Evolutionary conservation across 2,888 invertebrate species (phyloP).

Genomic region (Coleophora flavipennella): DNA sequence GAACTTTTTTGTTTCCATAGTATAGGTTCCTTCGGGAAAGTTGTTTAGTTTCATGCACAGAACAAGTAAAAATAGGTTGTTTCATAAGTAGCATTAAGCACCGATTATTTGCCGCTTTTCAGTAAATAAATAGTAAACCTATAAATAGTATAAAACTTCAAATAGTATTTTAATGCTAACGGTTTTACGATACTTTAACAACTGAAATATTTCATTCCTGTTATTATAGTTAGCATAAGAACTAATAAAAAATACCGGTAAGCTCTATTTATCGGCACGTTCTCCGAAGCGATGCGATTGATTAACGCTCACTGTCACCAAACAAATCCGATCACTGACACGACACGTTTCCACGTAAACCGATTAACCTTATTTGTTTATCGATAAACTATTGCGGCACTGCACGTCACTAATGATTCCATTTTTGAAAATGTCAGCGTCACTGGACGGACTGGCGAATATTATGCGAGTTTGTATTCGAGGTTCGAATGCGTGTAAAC

Average conservation of each 20-base stretch:
- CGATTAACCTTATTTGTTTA: constrained; percentile 26
- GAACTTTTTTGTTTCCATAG: too few species aligned
- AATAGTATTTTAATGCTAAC: too few species aligned
- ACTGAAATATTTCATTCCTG: too few species aligned
- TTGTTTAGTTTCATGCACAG: too few species aligned
- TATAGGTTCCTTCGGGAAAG: too few species aligned
- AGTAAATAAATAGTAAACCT: too few species aligned
- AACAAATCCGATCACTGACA: constrained; percentile 23
- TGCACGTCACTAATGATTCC: constrained; percentile 15
- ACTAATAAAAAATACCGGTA: constrained; percentile 19
- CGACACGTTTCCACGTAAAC: constrained; percentile 19
- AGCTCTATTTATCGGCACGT: constrained; percentile 18
- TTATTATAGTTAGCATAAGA: background rate
- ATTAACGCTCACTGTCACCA: constrained; percentile 26
- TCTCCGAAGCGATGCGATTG: constrained; percentile 20
- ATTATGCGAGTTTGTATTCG: constrained; percentile 8
- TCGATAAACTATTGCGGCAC: constrained; percentile 17
- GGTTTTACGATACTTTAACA: too few species aligned
- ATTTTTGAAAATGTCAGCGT: constrained; percentile 19
- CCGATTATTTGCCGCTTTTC: too few species aligned
- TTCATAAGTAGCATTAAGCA: too few species aligned
- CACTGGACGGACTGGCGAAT: constrained; percentile 1
- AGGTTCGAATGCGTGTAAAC: constrained; percentile 44
- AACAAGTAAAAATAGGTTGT: too few species aligned
- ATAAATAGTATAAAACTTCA: too few species aligned